Evolutionary conservation across 2,113 vertebrate species (phyloP).

Genomic region (Meleagris gallopavo): DNA sequence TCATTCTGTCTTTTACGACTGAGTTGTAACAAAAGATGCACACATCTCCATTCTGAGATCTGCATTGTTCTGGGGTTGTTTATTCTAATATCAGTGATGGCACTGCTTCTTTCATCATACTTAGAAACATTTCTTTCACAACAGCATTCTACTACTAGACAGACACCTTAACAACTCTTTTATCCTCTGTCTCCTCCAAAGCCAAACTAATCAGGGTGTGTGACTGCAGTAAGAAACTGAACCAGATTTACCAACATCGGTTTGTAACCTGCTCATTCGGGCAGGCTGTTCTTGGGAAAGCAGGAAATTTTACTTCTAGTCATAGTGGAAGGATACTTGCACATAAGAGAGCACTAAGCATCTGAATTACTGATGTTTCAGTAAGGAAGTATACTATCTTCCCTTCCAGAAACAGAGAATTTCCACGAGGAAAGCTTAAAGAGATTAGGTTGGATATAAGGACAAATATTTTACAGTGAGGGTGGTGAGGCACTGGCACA

Average conservation of each 20-base stretch:
- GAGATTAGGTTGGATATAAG: no score
- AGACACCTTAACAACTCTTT: neutral
- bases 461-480: no score
- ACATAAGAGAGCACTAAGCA: neutral
- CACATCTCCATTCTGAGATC: no score
- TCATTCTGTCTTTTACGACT: no score
- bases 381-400: neutral
- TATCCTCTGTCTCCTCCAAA: neutral
- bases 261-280: conserved; percentile 15
- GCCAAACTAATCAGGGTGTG: conserved; percentile 9
- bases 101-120: no score
- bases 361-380: neutral
- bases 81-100: no score
- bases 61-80: no score
- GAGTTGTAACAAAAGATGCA: no score
- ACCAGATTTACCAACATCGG: neutral
- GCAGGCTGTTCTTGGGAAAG: neutral
- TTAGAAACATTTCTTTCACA: neutral
- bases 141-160: neutral
- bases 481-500: no score
- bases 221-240: neutral
- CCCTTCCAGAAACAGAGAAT: neutral
- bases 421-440: neutral
- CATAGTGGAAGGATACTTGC: neutral
- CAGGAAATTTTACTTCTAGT: neutral